Conservation (phyloP, 2,113 vertebrate genomes). For the Bambusicola thoracicus region DNA sequence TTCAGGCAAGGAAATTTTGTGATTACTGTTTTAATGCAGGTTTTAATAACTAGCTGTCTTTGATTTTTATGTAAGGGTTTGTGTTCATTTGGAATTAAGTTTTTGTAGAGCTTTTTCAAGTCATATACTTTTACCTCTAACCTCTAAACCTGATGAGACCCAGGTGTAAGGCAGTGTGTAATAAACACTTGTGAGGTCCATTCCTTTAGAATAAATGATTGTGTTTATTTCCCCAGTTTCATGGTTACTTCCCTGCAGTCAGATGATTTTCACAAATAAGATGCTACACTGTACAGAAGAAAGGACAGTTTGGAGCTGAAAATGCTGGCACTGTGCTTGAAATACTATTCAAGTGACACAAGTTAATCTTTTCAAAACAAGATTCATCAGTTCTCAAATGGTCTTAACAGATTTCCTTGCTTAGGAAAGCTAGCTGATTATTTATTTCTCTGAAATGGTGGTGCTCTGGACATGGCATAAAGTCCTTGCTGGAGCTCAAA, state of each 20-base stretch:
- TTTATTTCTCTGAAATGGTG: neutral
- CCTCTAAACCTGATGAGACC: conserved; percentile 5
- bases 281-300: neutral
- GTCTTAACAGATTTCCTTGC: neutral
- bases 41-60: neutral
- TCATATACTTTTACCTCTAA: conserved; percentile 5
- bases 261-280: neutral
- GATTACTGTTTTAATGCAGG: neutral
- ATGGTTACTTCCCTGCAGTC: neutral
- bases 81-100: neutral
- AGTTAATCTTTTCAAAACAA: neutral
- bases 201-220: neutral
- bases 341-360: neutral
- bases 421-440: neutral
- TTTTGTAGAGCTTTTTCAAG: neutral
- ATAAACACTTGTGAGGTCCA: neutral
- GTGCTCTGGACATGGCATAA: neutral
- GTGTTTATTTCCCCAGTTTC: neutral
- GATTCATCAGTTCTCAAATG: neutral
- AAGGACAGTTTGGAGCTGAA: neutral
- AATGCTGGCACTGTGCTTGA: neutral
- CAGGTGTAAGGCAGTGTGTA: conserved; percentile 28
- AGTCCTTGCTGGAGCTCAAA: neutral
- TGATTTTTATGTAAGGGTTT: neutral
- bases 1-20: neutral